Conservation (phyloP, 2,113 vertebrate species). For the Rhinichthys klamathensis region DNA sequence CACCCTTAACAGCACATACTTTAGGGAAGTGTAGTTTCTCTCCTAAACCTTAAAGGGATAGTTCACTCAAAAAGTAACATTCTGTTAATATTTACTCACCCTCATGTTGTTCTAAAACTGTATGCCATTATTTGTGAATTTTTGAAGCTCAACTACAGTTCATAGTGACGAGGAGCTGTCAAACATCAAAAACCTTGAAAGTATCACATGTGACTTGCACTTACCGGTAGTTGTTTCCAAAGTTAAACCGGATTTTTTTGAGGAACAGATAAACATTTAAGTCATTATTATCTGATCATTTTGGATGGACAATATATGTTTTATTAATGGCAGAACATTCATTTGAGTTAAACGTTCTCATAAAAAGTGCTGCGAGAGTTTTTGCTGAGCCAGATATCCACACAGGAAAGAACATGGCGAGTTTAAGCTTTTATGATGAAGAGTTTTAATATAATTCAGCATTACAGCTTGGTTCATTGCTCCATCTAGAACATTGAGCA, state of each 20-base stretch:
- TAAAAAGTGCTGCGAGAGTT: not conserved
- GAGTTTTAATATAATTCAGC: constrained; percentile 16
- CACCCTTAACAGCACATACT: not conserved
- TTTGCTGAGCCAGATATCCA: not conserved
- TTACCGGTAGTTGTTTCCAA: not conserved
- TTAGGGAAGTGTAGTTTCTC: not conserved
- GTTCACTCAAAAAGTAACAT: not conserved
- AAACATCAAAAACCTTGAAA: not conserved
- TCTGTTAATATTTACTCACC: not conserved
- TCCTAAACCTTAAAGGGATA: not conserved
- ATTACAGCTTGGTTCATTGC: constrained; percentile 13
- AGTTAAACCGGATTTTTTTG: not conserved
- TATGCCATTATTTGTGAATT: not conserved
- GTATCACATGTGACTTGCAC: not conserved
- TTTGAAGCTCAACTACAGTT: not conserved
- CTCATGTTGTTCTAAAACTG: not conserved
- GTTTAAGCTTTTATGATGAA: constrained; percentile 29
- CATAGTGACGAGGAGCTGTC: not conserved
- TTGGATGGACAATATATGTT: not conserved
- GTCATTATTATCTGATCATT: not conserved
- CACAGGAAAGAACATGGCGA: not conserved
- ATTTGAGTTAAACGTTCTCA: not conserved
- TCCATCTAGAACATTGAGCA: not conserved
- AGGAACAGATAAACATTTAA: not conserved
- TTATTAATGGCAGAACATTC: not conserved